These are phyloP conservation scores for Sympetrum striolatum DNA, from an alignment of 2,888 invertebrate species.

Conservation along the genomic window DNA sequence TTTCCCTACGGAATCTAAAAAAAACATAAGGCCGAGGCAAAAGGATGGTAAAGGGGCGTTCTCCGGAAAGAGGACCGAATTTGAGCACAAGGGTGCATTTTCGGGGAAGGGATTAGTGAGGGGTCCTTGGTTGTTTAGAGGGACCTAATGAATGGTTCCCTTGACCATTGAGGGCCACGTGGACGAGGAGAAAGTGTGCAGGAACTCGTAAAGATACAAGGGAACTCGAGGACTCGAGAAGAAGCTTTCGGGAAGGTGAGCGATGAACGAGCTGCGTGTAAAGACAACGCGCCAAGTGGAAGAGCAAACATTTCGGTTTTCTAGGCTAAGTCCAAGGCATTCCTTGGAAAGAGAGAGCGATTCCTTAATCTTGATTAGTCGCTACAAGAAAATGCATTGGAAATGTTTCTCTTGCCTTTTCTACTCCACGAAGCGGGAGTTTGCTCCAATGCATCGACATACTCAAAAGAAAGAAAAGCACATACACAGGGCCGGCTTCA, in stretches of 20 bases:
- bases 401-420: no score
- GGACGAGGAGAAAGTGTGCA: neutral
- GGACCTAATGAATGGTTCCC: neutral
- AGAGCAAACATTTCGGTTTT: neutral
- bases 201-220: neutral
- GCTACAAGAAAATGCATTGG: no score
- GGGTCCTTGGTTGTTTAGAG: neutral
- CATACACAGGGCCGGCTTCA: no score
- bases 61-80: neutral
- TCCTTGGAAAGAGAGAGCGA: no score
- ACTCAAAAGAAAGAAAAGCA: no score
- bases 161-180: neutral
- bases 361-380: neutral
- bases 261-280: neutral
- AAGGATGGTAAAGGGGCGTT: neutral
- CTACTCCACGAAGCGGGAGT: no score
- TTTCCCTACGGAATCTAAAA: neutral
- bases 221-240: neutral
- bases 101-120: neutral
- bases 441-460: no score
- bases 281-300: neutral
- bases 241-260: neutral
- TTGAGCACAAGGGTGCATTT: neutral
- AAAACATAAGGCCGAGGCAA: neutral
- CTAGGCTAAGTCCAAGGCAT: neutral